These are phyloP conservation scores for Oreortyx pictus DNA, from an alignment of 2,797 vertebrate genomes.

Conservation along the genomic window DNA sequence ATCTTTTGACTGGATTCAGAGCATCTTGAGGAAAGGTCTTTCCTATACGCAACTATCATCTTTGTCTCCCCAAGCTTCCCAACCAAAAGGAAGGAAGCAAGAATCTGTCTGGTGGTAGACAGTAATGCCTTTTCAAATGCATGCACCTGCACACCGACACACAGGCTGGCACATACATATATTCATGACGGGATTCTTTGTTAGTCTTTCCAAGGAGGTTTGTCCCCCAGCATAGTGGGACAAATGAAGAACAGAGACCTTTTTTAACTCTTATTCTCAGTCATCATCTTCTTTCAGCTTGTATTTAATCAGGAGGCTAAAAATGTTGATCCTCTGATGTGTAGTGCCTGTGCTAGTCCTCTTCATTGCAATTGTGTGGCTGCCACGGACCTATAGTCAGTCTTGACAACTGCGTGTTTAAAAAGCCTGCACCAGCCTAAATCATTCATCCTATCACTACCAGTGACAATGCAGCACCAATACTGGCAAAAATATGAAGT, in stretches of 20 bases:
- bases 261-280: not conserved
- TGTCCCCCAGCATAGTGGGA: not conserved
- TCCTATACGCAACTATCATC: not conserved
- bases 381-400: not conserved
- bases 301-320: not conserved
- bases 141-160: fast-evolving
- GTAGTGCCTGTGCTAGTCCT: not conserved
- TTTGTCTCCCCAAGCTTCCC: not conserved
- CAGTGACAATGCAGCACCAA: not conserved
- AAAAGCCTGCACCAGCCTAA: not conserved
- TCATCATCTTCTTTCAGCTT: not conserved
- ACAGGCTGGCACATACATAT: not conserved
- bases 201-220: not conserved
- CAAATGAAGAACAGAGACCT: not conserved
- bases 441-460: not conserved
- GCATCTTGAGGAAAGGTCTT: not conserved
- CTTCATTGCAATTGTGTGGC: not conserved
- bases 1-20: not conserved
- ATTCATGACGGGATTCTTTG: not conserved
- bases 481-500: not conserved
- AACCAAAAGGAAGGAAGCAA: not conserved
- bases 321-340: not conserved
- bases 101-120: not conserved
- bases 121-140: not conserved
- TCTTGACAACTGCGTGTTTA: not conserved